Base-by-base conservation (phyloP, 2,113 vertebrate species). In the Protomyctophum bolini region DNA sequence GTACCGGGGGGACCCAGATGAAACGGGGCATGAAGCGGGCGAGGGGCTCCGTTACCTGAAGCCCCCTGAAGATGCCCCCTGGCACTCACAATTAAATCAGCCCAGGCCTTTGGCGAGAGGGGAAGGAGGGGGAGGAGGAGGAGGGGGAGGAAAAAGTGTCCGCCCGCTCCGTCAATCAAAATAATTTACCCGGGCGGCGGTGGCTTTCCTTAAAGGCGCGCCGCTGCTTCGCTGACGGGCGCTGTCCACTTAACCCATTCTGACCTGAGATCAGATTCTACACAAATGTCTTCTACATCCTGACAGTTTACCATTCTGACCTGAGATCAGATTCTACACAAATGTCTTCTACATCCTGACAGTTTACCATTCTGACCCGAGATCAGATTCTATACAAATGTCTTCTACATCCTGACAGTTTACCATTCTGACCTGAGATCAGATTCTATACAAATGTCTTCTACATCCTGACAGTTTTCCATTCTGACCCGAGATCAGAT, bases 11-110 rank as follows among this genome's bases (percentile, higher is more conserved):
- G 96, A 95, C 3, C 6, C 90, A 95, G 96, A 97, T 90, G 84
- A 92, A 87, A 88, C 58, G 67, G 66, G 76, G 82, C 3, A 4
- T n/a, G n/a, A n/a, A 72, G 80, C 88, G 87, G 87, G 91, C 58
- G 80, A 91, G 90, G 90, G 72, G 88, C 88, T 89, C 87, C 73
- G 88, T 91, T 94, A 94, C 94, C 94, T 96, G 95, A 41, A 41
- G 33, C 33, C 95, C 94, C 93, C 93, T 87, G 91, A 95, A 95
- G 94, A 94, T 93, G 94, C 94, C 95, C 95, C 94, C 93, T 96
- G 95, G 95, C 95, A 93, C 88, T 93, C 89, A 84, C 95, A 95
- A 95, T 96, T 96, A 95, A 96, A 95, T 95, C 94, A 91, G 93
- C 90, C 89, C 33, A 41, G 33, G 3, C 33, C 5, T 41, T 41